Percentiles rank a stretch among this genome's conserved stretches.
phyloP scores from a whole-genome alignment of 2,888 invertebrate species.

The Limnephilus marmoratus region DNA sequence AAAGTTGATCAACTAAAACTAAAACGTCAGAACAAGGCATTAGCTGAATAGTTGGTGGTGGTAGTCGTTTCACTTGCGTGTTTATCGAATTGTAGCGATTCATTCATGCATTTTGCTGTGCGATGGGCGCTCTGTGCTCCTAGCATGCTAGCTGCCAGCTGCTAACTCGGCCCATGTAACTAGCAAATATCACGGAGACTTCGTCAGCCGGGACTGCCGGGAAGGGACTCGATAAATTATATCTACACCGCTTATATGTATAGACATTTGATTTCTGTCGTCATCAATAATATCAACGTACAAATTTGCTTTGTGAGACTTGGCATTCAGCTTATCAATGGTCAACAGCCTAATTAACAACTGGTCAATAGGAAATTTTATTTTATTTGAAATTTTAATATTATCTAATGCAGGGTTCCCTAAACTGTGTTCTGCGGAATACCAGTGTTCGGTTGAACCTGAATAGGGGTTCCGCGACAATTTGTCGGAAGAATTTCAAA shows the following conservation, averaged over 20 bases:
- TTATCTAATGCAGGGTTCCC: too few relatives aligned
- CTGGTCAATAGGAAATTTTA: background rate
- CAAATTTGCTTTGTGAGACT: background rate
- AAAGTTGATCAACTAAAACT: too few relatives aligned
- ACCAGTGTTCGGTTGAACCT: too few relatives aligned
- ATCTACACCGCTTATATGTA: too few relatives aligned
- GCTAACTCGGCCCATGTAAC: too few relatives aligned
- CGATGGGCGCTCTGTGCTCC: background rate
- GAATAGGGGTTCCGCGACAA: too few relatives aligned
- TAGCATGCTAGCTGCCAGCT: too few relatives aligned
- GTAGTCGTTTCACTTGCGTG: background rate
- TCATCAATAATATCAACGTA: background rate
- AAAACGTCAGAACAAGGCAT: background rate
- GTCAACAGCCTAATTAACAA: background rate
- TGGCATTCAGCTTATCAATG: background rate
- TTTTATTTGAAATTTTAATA: background rate
- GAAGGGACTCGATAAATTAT: background rate
- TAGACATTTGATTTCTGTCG: background rate
- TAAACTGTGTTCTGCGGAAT: too few relatives aligned
- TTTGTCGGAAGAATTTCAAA: too few relatives aligned
- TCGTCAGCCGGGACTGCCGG: background rate
- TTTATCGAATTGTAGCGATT: background rate
- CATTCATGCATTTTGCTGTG: background rate
- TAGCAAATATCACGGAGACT: background rate
- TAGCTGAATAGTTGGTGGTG: background rate